These are phyloP conservation scores for Amphiura filiformis DNA, from an alignment of 35 echinoderm and acorn worm genomes.

Conservation along the genomic window DNA sequence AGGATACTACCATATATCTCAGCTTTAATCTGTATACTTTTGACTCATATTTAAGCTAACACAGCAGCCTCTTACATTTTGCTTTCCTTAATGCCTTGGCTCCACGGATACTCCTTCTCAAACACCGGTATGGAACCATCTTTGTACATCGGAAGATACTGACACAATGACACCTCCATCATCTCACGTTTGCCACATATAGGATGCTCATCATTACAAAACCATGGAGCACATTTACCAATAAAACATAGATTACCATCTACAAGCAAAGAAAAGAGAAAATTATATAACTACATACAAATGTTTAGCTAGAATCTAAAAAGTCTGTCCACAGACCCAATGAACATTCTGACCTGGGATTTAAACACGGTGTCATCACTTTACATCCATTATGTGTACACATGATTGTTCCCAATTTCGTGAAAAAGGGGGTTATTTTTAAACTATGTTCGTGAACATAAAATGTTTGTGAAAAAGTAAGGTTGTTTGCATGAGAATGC, in stretches of 20 bases:
- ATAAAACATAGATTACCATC: slow-evolving; percentile 67
- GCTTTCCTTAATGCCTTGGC: slow-evolving; percentile 76
- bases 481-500: too few relatives aligned
- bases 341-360: background rate
- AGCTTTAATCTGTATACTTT: too few relatives aligned
- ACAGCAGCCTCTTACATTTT: slow-evolving; percentile 54
- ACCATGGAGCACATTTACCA: slow-evolving; percentile 70
- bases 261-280: slow-evolving; percentile 1
- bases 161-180: slow-evolving; percentile 57
- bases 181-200: slow-evolving; percentile 54
- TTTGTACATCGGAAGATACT: slow-evolving; percentile 40
- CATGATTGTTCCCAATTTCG: too few relatives aligned
- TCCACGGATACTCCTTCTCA: slow-evolving; percentile 76
- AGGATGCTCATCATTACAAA: slow-evolving; percentile 72
- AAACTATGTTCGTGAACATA: too few relatives aligned
- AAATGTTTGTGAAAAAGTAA: too few relatives aligned
- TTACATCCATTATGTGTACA: too few relatives aligned
- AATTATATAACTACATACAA: too few relatives aligned
- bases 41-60: too few relatives aligned
- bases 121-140: slow-evolving; percentile 21
- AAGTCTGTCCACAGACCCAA: background rate
- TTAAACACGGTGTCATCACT: background rate
- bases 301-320: background rate
- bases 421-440: too few relatives aligned
- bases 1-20: too few relatives aligned